A percentile compares a stretch with the other conserved stretches of the same genome.
Conservation (phyloP, 2,113 vertebrate species). For the Piaya cayana region DNA sequence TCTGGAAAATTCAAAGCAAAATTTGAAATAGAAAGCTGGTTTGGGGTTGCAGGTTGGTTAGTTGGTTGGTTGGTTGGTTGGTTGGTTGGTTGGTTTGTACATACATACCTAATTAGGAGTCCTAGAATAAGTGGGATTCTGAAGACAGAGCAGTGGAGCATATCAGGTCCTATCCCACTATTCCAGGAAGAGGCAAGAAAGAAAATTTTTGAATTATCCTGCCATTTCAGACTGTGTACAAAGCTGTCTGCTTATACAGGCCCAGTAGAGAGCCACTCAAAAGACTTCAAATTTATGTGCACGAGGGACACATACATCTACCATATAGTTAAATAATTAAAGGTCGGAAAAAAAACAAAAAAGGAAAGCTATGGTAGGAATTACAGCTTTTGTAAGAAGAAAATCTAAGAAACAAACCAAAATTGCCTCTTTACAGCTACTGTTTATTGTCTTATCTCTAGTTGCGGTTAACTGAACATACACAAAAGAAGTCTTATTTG, state of each 20-base stretch:
- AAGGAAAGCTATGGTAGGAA: background rate
- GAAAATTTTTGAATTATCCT: background rate
- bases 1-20: background rate
- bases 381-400: background rate
- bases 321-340: background rate
- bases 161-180: background rate
- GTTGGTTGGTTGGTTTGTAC: too few relatives aligned
- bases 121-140: background rate
- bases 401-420: background rate
- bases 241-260: background rate
- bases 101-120: background rate
- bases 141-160: background rate
- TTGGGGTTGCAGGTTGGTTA: too few relatives aligned
- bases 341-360: background rate
- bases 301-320: background rate
- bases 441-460: background rate
- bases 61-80: too few relatives aligned
- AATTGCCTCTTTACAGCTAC: background rate
- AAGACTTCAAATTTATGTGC: accelerated
- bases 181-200: background rate
- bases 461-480: background rate
- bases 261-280: background rate
- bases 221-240: background rate
- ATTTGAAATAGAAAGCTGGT: background rate
- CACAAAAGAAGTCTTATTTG: background rate